Conservation (phyloP, 1,140 invertebrate species). For the Ditylenchus dipsaci region DNA sequence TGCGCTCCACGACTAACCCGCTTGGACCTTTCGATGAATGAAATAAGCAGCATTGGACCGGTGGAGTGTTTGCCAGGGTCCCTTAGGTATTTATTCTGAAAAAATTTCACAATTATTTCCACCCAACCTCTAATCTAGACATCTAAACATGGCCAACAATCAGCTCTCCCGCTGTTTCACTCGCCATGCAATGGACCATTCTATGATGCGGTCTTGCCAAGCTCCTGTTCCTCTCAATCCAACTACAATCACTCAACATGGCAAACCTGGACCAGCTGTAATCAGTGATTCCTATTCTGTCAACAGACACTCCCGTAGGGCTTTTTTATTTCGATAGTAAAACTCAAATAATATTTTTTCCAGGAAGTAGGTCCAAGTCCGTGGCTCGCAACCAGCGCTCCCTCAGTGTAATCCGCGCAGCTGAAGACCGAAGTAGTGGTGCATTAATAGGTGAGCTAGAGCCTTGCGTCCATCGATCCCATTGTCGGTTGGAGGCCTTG, state of each 20-base stretch:
- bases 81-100: not conserved
- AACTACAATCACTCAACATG: not conserved
- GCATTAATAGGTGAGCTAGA: not conserved
- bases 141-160: slow-evolving; percentile 87
- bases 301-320: not conserved
- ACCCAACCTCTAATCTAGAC: too few relatives aligned
- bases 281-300: not conserved
- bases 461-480: slow-evolving; percentile 55
- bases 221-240: not conserved
- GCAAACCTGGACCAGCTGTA: not conserved
- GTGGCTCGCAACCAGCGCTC: slow-evolving; percentile 52
- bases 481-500: slow-evolving; percentile 74
- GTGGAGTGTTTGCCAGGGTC: slow-evolving; percentile 77
- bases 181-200: not conserved
- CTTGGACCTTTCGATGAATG: slow-evolving; percentile 84
- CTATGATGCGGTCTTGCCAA: slow-evolving; percentile 56
- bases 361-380: slow-evolving; percentile 53
- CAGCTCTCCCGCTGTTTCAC: slow-evolving; percentile 66
- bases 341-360: slow-evolving; percentile 1
- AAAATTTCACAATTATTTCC: too few relatives aligned
- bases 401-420: slow-evolving; percentile 38
- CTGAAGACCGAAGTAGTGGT: slow-evolving; percentile 15
- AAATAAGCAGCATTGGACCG: slow-evolving; percentile 36
- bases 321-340: too few relatives aligned
- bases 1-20: slow-evolving; percentile 76